Percentiles rank a stretch among this genome's conserved stretches.
phyloP scores from a whole-genome alignment of 2,888 invertebrate genomes.

The Microchrysa polita region DNA sequence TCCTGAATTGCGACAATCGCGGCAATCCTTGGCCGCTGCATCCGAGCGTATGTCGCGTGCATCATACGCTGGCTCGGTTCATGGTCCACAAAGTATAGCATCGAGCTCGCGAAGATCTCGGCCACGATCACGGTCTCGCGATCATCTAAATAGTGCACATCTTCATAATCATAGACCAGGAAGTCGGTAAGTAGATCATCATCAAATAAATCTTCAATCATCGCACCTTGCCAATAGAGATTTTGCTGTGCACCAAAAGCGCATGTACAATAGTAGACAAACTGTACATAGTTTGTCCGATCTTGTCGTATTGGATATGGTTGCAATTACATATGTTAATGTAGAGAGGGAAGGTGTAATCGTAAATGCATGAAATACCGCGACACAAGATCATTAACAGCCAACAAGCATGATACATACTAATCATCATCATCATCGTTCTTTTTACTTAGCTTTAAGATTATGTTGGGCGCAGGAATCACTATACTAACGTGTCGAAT shows the following conservation, averaged over 20 bases:
- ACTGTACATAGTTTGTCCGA: too few species aligned
- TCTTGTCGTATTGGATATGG: too few species aligned
- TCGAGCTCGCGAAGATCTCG: conserved; percentile 74
- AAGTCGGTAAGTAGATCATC: conserved; percentile 71
- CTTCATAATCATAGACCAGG: conserved; percentile 72
- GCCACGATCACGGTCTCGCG: conserved; percentile 81
- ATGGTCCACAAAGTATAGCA: conserved; percentile 70
- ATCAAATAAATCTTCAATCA: conserved; percentile 40
- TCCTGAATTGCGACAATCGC: conserved; percentile 86
- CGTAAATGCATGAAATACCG: too few species aligned
- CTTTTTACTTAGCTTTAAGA: too few species aligned
- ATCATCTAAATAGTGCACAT: conserved; percentile 67
- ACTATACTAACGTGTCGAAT: not conserved
- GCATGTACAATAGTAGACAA: too few species aligned
- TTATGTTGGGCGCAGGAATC: not conserved
- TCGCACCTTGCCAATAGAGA: too few species aligned
- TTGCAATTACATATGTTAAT: too few species aligned
- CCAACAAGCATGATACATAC: too few species aligned
- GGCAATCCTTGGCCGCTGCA: conserved; percentile 84
- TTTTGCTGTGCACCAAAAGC: too few species aligned
- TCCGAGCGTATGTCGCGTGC: conserved; percentile 83
- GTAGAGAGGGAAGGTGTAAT: too few species aligned
- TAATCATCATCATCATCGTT: too few species aligned
- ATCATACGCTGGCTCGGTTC: conserved; percentile 75
- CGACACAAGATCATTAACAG: too few species aligned